Conservation (phyloP, 2,113 vertebrate species). For the Limnothrissa miodon region DNA sequence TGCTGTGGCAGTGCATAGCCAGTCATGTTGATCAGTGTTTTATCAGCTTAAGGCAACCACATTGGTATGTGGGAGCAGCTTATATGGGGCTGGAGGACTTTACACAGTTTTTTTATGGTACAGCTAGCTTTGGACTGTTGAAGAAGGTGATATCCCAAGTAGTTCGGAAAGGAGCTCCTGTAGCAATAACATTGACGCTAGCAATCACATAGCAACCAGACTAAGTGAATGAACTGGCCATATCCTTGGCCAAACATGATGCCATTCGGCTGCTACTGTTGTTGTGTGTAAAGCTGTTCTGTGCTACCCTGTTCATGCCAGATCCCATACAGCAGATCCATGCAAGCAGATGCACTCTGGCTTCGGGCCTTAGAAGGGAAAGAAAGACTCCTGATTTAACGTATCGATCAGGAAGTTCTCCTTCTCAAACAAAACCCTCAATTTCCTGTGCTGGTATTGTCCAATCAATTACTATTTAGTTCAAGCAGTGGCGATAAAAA, state of each 20-base stretch:
- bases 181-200: neutral
- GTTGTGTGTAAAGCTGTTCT: no score
- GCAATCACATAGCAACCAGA: conserved; percentile 3
- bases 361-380: neutral
- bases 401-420: neutral
- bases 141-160: neutral
- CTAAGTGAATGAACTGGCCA: neutral
- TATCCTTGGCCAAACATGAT: no score
- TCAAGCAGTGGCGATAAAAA: neutral
- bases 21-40: neutral
- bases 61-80: neutral
- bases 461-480: conserved; percentile 17
- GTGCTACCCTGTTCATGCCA: neutral
- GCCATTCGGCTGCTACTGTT: no score
- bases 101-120: neutral
- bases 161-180: neutral
- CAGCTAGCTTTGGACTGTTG: neutral
- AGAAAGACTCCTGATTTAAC: neutral
- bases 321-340: neutral
- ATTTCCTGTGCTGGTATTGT: neutral
- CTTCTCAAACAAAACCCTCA: neutral
- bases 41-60: neutral
- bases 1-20: neutral
- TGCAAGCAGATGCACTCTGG: neutral
- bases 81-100: neutral